Conservation (phyloP, 2,113 vertebrate genomes). For the Hippocampus comes region DNA sequence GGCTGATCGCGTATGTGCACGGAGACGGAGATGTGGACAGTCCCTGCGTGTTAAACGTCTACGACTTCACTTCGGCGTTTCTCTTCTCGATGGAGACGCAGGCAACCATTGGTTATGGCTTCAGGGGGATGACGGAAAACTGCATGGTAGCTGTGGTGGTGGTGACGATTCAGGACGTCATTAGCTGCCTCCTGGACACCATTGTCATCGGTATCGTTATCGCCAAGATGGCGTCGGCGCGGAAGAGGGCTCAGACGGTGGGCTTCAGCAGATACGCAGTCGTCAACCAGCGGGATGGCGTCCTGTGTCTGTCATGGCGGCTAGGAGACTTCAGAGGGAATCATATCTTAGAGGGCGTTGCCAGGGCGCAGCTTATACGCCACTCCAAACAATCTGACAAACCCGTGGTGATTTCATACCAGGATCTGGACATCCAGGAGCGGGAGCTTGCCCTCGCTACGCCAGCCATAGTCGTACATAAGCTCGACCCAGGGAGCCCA, state of each 20-base stretch:
- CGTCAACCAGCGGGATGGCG: slow-evolving; percentile 79
- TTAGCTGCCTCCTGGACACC: slow-evolving; percentile 88
- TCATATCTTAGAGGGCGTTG: slow-evolving; percentile 88
- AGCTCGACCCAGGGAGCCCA: slow-evolving; percentile 82
- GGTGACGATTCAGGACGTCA: slow-evolving; percentile 82
- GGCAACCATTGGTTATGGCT: slow-evolving; percentile 90
- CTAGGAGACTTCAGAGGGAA: slow-evolving; percentile 88
- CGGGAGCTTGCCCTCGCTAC: slow-evolving; percentile 84
- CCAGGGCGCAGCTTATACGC: slow-evolving; percentile 81
- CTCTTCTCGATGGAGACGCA: slow-evolving; percentile 92
- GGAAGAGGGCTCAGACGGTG: slow-evolving; percentile 89
- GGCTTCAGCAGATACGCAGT: slow-evolving; percentile 87
- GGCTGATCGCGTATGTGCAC: slow-evolving; percentile 84
- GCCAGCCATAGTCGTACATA: slow-evolving; percentile 82
- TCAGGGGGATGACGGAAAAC: slow-evolving; percentile 82
- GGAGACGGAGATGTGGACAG: slow-evolving; percentile 38
- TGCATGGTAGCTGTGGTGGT: slow-evolving; percentile 80
- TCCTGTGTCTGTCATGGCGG: slow-evolving; percentile 90
- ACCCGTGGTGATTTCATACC: slow-evolving; percentile 75
- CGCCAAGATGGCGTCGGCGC: slow-evolving; percentile 92
- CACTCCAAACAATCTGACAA: slow-evolving; percentile 73
- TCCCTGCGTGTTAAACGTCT: slow-evolving; percentile 82
- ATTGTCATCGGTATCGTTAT: slow-evolving; percentile 86
- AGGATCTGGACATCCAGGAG: slow-evolving; percentile 79
- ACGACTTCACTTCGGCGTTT: slow-evolving; percentile 85